Evolutionary conservation across 1,140 invertebrate genomes (phyloP), one percentile per base, ranked within the genome.

Genomic region (Orchesella cincta): DNA sequence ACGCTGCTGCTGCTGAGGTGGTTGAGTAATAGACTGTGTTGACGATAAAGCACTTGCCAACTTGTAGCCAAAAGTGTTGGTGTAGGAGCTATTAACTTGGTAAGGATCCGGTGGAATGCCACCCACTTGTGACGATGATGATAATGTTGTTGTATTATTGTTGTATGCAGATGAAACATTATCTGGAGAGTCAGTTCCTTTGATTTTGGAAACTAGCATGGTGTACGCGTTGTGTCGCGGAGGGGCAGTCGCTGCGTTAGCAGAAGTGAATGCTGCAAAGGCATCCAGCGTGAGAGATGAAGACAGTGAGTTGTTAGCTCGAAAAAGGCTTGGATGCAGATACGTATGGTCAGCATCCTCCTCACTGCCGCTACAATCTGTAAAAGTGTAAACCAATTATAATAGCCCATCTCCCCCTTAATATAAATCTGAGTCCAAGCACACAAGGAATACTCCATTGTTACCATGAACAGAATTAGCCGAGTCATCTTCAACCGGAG

Each of bases 171-270:
- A 23, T n/a, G 54, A 16, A 12, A 23, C 33, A 3, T 26, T 26
- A 31, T 67, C 62, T 2, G 78, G 77, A 34, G 79, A 80, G 33
- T 82, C 89, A 80, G 90, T 89, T n/a, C 92, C 92, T 77, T 92
- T 91, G 78, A 94, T 93, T 85, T 92, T 91, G 81, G 91, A 93
- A 23, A 94, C 92, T 62, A 94, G 86, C 88, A 93, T 91, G 18
- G 92, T 93, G 84, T 95, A 95, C 57, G 93, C 90, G 85, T 92
- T 94, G 86, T 94, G 91, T 0, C 91, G 90, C 8, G 34, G 93
- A 92, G 54, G 23, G 5, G 8, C 14, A 23, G 54, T 26, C 23
- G 54, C 54, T 46, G 39, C 8, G 39, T 46, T 46, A 20, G 39
- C 20, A 20, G 39, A 46, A 20, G 39, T 46, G 39, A 20, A 46